Percentiles rank a stretch among this genome's conserved stretches.
Evolutionary conservation across 2,888 invertebrate species (phyloP).

Genomic region (Linnaemya tessellans): DNA sequence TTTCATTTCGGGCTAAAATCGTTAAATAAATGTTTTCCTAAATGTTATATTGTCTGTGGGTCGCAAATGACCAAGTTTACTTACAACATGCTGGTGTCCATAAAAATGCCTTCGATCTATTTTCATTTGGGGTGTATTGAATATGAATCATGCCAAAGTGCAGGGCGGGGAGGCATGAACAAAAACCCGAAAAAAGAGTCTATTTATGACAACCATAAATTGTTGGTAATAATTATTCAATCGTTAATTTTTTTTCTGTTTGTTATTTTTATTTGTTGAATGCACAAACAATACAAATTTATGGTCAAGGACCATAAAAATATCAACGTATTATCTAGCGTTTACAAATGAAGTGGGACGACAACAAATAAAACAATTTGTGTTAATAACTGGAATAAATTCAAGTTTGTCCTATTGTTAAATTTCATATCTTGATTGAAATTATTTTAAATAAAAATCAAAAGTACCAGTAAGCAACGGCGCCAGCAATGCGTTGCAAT

Average conservation of each 20-base stretch:
- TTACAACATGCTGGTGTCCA: background rate
- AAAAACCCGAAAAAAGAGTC: background rate
- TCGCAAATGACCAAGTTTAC: slow-evolving; percentile 39
- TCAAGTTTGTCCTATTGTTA: too few relatives aligned
- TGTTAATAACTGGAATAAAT: background rate
- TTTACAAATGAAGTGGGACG: background rate
- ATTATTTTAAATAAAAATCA: too few relatives aligned
- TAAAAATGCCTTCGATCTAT: background rate
- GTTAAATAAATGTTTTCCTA: slow-evolving; percentile 68
- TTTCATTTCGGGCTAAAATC: slow-evolving; percentile 53
- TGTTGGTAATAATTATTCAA: slow-evolving; percentile 68
- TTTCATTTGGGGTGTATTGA: slow-evolving; percentile 20
- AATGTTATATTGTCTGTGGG: slow-evolving; percentile 25
- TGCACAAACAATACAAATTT: slow-evolving; percentile 54
- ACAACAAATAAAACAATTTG: background rate
- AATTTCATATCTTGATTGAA: too few relatives aligned
- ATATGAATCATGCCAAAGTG: slow-evolving; percentile 36
- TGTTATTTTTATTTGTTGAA: slow-evolving; percentile 29
- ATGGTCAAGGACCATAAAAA: slow-evolving; percentile 40
- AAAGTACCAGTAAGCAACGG: too few relatives aligned
- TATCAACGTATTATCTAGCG: background rate
- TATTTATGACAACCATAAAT: slow-evolving; percentile 66
- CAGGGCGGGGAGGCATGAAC: background rate
- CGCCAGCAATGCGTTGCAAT: too few relatives aligned
- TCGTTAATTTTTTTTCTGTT: slow-evolving; percentile 62